Conservation (phyloP, 2,888 invertebrate species). For the Drosophila planitibia region DNA sequence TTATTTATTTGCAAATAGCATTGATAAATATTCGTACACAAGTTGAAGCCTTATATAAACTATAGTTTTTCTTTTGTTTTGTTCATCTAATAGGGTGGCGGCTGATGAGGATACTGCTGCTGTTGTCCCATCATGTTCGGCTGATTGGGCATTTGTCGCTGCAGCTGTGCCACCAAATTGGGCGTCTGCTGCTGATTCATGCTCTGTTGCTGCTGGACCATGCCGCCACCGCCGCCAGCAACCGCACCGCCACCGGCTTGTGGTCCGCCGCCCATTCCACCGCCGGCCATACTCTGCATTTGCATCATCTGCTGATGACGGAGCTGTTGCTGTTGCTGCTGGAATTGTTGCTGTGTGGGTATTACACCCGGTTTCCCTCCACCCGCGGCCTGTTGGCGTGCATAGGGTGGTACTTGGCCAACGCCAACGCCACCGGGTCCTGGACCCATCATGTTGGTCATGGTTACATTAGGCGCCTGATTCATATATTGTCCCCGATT, state of each 20-base stretch:
- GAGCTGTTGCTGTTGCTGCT: slow-evolving; percentile 88
- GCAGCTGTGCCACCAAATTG: slow-evolving; percentile 89
- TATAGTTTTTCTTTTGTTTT: slow-evolving; percentile 19
- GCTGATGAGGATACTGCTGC: slow-evolving; percentile 85
- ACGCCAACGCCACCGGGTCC: slow-evolving; percentile 71
- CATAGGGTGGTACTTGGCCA: slow-evolving; percentile 92
- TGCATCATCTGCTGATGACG: slow-evolving; percentile 89
- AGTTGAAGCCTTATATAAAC: slow-evolving; percentile 41
- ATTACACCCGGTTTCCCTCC: slow-evolving; percentile 83
- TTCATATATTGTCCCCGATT: slow-evolving; percentile 85
- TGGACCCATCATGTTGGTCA: slow-evolving; percentile 87
- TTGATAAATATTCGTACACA: slow-evolving; percentile 63
- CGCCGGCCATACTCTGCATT: slow-evolving; percentile 86
- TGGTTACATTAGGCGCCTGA: slow-evolving; percentile 94
- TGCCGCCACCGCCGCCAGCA: slow-evolving; percentile 80
- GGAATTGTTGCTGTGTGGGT: slow-evolving; percentile 83
- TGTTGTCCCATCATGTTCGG: slow-evolving; percentile 84
- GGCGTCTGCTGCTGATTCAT: slow-evolving; percentile 87
- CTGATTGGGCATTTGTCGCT: slow-evolving; percentile 87
- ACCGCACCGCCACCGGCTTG: slow-evolving; percentile 78
- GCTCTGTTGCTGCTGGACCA: slow-evolving; percentile 86
- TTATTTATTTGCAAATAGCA: slow-evolving; percentile 69
- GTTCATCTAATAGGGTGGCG: slow-evolving; percentile 64
- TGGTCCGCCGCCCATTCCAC: slow-evolving; percentile 81
- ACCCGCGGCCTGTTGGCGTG: slow-evolving; percentile 86